A percentile compares a stretch with the other conserved stretches of the same genome.
These are phyloP conservation scores for Mesocentrotus franciscanus DNA, from an alignment of 53 echinoderm and acorn worm genomes.

Conservation along the genomic window DNA sequence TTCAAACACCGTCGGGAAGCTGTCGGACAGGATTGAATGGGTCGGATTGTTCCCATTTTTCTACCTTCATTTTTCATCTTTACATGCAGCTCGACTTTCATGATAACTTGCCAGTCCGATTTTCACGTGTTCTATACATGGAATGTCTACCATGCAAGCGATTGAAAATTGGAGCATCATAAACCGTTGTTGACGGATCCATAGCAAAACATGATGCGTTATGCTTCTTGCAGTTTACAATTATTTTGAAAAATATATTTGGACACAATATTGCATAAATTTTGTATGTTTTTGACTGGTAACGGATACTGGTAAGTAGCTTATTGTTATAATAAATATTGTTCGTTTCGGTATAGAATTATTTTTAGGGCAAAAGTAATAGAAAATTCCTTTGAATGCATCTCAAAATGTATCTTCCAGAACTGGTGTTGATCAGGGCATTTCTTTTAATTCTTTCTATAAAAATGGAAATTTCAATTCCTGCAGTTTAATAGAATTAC, in stretches of 20 bases:
- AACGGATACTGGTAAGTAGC: not conserved
- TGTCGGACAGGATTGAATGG: conserved; percentile 3
- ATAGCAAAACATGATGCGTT: not conserved
- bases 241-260: not conserved
- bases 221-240: not conserved
- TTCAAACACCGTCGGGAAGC: conserved; percentile 51
- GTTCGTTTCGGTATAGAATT: no score
- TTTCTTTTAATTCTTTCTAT: no score
- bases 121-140: not conserved
- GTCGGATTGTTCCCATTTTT: not conserved
- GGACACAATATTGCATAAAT: not conserved
- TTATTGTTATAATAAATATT: not conserved
- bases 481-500: no score
- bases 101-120: not conserved
- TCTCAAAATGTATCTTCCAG: no score
- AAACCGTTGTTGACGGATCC: not conserved
- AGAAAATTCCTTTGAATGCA: no score
- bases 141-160: not conserved
- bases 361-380: no score
- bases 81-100: not conserved
- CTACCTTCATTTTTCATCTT: not conserved
- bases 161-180: not conserved
- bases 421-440: no score
- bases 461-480: no score
- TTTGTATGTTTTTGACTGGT: not conserved